Evolutionary conservation across 2,888 invertebrate species (phyloP).

Genomic region (Tenthredo livida): DNA sequence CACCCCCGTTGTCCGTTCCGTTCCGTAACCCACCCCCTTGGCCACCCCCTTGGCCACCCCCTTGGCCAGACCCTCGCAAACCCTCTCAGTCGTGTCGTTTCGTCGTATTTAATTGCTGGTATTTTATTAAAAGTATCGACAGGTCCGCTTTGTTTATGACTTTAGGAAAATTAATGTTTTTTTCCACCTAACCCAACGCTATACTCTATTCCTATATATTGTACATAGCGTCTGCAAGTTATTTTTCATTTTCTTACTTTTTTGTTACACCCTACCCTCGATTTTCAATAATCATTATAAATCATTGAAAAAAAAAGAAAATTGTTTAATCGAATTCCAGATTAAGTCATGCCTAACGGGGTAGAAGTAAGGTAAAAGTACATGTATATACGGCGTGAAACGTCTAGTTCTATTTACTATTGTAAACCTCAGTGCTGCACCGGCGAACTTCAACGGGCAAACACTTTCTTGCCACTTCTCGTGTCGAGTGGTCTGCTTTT

Average conservation of each 20-base stretch:
- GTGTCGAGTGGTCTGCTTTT: conserved; percentile 38
- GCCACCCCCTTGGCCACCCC: neutral
- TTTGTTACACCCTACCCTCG: too few species aligned
- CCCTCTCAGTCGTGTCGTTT: conserved; percentile 58
- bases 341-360: too few species aligned
- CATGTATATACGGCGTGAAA: neutral
- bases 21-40: neutral
- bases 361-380: neutral
- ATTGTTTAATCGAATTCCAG: too few species aligned
- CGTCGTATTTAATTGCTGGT: conserved; percentile 75
- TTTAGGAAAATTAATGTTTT: conserved; percentile 64
- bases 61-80: neutral
- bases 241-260: too few species aligned
- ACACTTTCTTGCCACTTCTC: conserved; percentile 48
- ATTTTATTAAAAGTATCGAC: conserved; percentile 78
- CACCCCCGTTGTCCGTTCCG: conserved; percentile 22
- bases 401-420: conserved; percentile 32
- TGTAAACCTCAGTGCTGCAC: conserved; percentile 26
- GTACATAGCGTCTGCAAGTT: too few species aligned
- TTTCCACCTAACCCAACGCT: too few species aligned
- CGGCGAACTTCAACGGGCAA: conserved; percentile 42
- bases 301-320: too few species aligned
- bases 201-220: too few species aligned
- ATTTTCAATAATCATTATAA: too few species aligned
- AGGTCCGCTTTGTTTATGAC: conserved; percentile 74